Base-by-base conservation (phyloP, 2,888 invertebrate species). In the Sthenelais limicola region DNA sequence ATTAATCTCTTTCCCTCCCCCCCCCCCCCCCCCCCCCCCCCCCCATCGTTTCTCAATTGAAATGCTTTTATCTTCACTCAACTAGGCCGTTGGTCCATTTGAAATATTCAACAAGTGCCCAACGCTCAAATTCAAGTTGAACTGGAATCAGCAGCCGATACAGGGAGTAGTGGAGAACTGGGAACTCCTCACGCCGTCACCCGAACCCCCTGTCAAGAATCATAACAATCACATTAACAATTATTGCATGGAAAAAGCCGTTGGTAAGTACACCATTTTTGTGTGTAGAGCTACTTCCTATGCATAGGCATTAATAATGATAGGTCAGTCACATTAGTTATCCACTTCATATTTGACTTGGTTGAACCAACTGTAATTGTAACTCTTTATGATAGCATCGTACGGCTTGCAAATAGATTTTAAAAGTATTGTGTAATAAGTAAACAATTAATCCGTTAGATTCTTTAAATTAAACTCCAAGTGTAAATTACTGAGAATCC, bases 71-170 rank as follows among this genome's bases (percentile, higher is more conserved):
- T n/a, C n/a, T n/a, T n/a, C n/a, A n/a, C n/a, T n/a, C n/a, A n/a
- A n/a, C n/a, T 79, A 87, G 86, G 77, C 80, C 48, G 77, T 83
- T 18, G 82, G 84, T 66, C 82, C 84, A 67, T 92, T 94, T 84
- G 94, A 94, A 81, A 91, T 92, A 72, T 94, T 94, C 84, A 92
- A 92, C 88, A 92, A 93, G 80, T 91, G 93, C 73, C 95, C 96
- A 0, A 92, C 93, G 74, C 89, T 97, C 1, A 96, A 95, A 88
- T 92, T 97, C 82, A 92, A 93, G 81, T 89, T 97, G 58, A 92
- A 92, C 80, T 96, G 96, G 95, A 93, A 52, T 35, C 52, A 47
- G 30, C 33, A 35, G 24, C 68, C 74, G 7, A 49, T 74, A 15
- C 51, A 67, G 51, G 68, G 74, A 4, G 18, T 38, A 28, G 54